Percentiles rank a stretch among this genome's conserved stretches.
These are phyloP conservation scores for Meandrina meandrites DNA, from an alignment of 92 coral and sea anemone species.

Conservation along the genomic window DNA sequence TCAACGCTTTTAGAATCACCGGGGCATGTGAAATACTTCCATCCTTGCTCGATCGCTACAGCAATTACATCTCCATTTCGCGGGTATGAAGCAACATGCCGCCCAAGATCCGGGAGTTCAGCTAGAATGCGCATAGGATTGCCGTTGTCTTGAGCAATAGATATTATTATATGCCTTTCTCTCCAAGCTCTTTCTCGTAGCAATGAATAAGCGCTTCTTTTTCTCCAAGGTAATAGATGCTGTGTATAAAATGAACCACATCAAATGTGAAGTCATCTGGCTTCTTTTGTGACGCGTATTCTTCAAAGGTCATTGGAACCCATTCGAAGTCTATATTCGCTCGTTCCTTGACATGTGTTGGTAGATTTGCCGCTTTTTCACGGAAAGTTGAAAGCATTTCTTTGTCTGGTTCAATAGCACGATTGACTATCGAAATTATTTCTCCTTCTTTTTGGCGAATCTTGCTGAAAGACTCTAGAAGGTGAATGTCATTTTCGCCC, in stretches of 20 bases:
- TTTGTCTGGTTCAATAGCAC: conserved; percentile 6
- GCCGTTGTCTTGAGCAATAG: not conserved
- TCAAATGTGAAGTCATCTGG: conserved; percentile 4
- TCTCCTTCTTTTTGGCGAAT: not conserved
- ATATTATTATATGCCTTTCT: not conserved
- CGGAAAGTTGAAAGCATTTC: not conserved
- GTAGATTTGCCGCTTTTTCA: not conserved
- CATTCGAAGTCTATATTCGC: conserved; percentile 11
- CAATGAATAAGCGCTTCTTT: conserved; percentile 4
- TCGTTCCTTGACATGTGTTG: not conserved
- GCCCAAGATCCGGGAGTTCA: not conserved
- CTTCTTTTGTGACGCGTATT: not conserved
- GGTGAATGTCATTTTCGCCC: not conserved
- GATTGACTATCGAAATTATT: not conserved
- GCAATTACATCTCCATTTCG: not conserved
- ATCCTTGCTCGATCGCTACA: not conserved
- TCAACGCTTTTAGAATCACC: not conserved
- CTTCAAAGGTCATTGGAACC: conserved; percentile 3
- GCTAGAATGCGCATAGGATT: not conserved
- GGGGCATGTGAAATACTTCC: not conserved
- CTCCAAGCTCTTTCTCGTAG: conserved; percentile 13
- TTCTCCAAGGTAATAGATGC: conserved; percentile 12
- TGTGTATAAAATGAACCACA: conserved; percentile 25
- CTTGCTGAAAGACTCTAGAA: not conserved
- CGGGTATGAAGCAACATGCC: not conserved